These are phyloP conservation scores for Leptodon cayanensis DNA, from an alignment of 2,797 vertebrate species.

Conservation along the genomic window DNA sequence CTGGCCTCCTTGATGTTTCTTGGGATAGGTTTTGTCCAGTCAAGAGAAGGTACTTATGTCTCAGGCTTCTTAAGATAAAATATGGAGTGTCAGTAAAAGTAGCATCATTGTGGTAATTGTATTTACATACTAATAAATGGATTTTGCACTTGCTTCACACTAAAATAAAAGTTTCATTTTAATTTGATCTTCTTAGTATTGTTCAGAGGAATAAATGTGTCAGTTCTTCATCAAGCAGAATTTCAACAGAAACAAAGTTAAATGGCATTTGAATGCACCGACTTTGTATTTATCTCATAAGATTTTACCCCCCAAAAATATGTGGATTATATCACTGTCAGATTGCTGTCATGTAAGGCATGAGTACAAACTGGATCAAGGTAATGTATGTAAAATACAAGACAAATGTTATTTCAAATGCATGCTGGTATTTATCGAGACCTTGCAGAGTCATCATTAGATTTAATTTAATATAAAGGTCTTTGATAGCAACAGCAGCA, in stretches of 20 bases:
- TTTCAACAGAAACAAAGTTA: background rate
- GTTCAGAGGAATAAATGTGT: background rate
- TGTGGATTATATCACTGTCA: background rate
- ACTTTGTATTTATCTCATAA: background rate
- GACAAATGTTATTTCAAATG: conserved; percentile 26
- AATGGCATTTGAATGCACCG: background rate
- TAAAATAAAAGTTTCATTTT: background rate
- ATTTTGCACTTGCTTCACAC: background rate
- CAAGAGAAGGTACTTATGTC: background rate
- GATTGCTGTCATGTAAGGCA: background rate
- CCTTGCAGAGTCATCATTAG: background rate
- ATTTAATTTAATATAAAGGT: background rate
- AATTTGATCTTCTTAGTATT: background rate
- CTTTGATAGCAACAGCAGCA: background rate
- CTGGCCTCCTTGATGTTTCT: background rate
- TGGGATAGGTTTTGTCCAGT: background rate
- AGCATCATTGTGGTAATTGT: background rate
- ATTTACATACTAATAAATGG: background rate
- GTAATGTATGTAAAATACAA: conserved; percentile 4
- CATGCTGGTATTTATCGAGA: conserved; percentile 17
- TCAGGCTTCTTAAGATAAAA: background rate
- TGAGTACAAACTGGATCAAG: background rate
- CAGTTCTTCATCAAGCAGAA: background rate
- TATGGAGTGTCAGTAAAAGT: background rate
- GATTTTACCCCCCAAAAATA: background rate